phyloP scores from a whole-genome alignment of 2,113 vertebrate genomes.

The Typhlomys cinereus region DNA sequence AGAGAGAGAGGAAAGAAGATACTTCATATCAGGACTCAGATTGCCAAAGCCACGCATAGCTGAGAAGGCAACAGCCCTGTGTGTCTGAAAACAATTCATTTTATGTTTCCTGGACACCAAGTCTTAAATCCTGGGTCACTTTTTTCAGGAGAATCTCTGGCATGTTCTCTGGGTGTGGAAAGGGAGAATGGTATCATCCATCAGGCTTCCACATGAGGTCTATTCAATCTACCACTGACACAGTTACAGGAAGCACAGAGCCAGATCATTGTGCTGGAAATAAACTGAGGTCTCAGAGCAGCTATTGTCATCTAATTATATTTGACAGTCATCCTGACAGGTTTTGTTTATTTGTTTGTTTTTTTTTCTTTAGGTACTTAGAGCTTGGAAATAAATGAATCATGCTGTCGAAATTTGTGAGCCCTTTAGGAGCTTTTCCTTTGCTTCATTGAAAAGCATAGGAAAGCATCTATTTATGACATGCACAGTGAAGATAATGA shows the following conservation, averaged over 20 bases:
- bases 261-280: not conserved
- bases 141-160: not conserved
- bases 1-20: not conserved
- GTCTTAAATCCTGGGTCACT: not conserved
- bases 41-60: not conserved
- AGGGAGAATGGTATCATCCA: not conserved
- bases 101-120: not conserved
- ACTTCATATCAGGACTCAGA: not conserved
- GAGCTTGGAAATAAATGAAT: conserved; percentile 23
- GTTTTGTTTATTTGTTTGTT: conserved; percentile 72
- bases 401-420: conserved; percentile 9
- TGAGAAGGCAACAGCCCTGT: not conserved
- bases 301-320: not conserved
- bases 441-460: conserved; percentile 26
- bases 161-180: not conserved
- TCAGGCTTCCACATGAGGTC: not conserved
- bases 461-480: conserved; percentile 41
- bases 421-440: conserved; percentile 22
- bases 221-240: not conserved
- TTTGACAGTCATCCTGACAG: not conserved
- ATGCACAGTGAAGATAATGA: not conserved
- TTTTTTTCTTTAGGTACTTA: conserved; percentile 44
- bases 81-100: not conserved
- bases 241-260: not conserved
- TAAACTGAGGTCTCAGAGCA: not conserved